A percentile compares a stretch with the other conserved stretches of the same genome.
phyloP scores from a whole-genome alignment of 2,888 invertebrate species.

The Eupsilia transversa region DNA sequence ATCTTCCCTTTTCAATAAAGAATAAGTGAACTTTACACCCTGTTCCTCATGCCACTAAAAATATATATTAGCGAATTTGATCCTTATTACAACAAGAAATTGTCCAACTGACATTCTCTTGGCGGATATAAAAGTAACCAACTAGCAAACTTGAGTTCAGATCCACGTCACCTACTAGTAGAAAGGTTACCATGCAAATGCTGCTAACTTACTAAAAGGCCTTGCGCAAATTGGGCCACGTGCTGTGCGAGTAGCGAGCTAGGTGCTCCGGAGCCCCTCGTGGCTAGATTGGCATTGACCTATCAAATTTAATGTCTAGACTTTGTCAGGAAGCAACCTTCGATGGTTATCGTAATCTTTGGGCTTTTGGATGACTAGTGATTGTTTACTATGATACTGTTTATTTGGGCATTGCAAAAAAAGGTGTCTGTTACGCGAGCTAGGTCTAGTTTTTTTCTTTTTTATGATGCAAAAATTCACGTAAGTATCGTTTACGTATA shows the following conservation, averaged over 20 bases:
- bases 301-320: constrained; percentile 39
- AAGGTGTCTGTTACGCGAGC: no score
- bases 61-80: no score
- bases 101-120: no score
- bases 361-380: not conserved
- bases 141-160: not conserved
- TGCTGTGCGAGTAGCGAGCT: constrained; percentile 17
- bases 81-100: no score
- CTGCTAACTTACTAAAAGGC: constrained; percentile 26
- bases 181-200: constrained; percentile 31
- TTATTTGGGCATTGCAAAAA: not conserved
- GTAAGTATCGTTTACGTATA: no score
- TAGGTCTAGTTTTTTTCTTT: not conserved
- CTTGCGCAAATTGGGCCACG: constrained; percentile 47
- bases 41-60: no score
- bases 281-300: constrained; percentile 52
- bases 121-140: no score
- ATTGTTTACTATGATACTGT: not conserved
- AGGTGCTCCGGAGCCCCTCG: constrained; percentile 20
- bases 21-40: no score
- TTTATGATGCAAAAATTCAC: not conserved
- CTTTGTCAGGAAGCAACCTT: constrained; percentile 52
- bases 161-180: not conserved
- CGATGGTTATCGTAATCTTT: constrained; percentile 30
- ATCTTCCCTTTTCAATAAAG: no score